Percentiles rank a stretch among this genome's conserved stretches.
These are phyloP conservation scores for Protobothrops flavoviridis DNA, from an alignment of 2,113 vertebrate genomes.

Conservation along the genomic window DNA sequence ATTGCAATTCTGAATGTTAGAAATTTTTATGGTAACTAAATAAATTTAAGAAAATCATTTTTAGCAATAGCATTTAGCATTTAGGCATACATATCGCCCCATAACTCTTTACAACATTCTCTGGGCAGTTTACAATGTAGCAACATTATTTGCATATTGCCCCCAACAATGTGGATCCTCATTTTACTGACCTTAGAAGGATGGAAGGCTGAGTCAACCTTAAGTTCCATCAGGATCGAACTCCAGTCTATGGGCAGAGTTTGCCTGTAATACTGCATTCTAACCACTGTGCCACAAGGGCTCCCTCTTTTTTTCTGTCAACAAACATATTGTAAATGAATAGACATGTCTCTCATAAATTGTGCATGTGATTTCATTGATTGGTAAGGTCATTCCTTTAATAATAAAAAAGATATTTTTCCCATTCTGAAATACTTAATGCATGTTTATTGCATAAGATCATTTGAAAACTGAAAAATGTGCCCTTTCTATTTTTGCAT, in stretches of 20 bases:
- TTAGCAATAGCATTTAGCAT: background rate
- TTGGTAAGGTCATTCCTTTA: background rate
- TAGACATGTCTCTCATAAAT: slow-evolving; percentile 18
- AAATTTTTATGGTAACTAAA: slow-evolving; percentile 49
- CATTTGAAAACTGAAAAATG: slow-evolving; percentile 35
- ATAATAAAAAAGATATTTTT: background rate
- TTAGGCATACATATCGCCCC: too few relatives aligned
- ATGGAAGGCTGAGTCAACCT: too few relatives aligned
- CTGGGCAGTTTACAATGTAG: too few relatives aligned
- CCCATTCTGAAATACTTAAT: background rate
- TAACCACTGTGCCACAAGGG: too few relatives aligned
- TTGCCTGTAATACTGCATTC: too few relatives aligned
- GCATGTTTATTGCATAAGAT: background rate
- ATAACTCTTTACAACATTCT: too few relatives aligned
- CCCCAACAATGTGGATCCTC: too few relatives aligned
- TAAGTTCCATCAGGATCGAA: too few relatives aligned
- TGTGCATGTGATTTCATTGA: background rate
- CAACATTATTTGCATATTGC: too few relatives aligned
- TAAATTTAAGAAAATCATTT: slow-evolving; percentile 31
- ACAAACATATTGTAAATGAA: slow-evolving; percentile 41
- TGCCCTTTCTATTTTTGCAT: slow-evolving; percentile 19
- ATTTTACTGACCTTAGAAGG: too few relatives aligned
- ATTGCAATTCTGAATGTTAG: slow-evolving; percentile 33
- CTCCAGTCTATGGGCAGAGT: too few relatives aligned
- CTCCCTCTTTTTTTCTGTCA: background rate